Evolutionary conservation across 2,888 invertebrate genomes (phyloP), one percentile per base, ranked within the genome.

Genomic region (Amiota mariae): DNA sequence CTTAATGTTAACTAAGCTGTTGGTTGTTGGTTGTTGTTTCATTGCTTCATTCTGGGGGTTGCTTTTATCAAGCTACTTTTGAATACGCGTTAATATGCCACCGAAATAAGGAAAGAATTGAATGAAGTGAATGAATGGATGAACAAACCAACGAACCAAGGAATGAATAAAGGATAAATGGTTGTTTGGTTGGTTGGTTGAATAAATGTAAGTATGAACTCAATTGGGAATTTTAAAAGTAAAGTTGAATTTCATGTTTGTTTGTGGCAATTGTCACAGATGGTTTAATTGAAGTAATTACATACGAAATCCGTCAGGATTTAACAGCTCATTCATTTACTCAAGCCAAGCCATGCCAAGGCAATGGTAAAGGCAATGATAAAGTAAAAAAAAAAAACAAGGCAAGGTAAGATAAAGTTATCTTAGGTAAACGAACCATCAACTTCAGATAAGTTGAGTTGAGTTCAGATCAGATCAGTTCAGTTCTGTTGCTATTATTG

Each of bases 281-380:
- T 89, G 89, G 89, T 87, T 87, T 90, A 89, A 89, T 89, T 89
- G 89, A 85, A 88, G 89, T 89, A 89, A 89, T 89, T 89, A 89
- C 88, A 88, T 87, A 82, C 85, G 87, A 86, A 89, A 88, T 88
- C 88, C 89, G 87, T 85, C 82, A 87, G 88, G 89, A 88, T 84
- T 88, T 81, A 80, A 75, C 76, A 72, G 36, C 20, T 59, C 72
- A 24, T 6, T 36, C 36, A 36, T 36, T 36, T 6, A 36, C 8
- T 6, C 36, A 15, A 36, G 11, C 61, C 63, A 68, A n/a, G 36
- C 36, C 24, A 24, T 2, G 24, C 24, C 36, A 36, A 36, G 3
- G 36, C 36, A 36, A 36, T 36, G 36, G 36, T 36, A 36, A 36
- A 36, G 36, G 36, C 36, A 36, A 36, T 36, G 36, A 36, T 36